phyloP scores from a whole-genome alignment of 2,888 invertebrate genomes.

The Cerceris rybyensis region DNA sequence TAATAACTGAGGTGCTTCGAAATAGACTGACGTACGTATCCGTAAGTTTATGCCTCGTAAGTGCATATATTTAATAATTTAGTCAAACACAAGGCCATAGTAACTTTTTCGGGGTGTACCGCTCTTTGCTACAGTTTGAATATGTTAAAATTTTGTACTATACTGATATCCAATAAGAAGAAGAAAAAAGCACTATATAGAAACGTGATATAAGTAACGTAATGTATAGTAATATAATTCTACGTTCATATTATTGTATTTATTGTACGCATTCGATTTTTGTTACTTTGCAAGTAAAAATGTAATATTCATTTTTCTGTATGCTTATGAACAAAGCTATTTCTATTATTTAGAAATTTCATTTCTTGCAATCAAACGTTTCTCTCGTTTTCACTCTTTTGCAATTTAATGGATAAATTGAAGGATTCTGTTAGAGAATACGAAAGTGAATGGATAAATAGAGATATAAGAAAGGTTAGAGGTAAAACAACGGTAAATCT shows the following conservation, averaged over 20 bases:
- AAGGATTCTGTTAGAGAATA: neutral
- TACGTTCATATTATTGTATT: neutral
- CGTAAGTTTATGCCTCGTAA: conserved; percentile 6
- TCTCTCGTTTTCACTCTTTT: too few relatives aligned
- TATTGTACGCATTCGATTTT: neutral
- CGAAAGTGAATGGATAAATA: neutral
- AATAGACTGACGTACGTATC: conserved; percentile 38
- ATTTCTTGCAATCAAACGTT: too few relatives aligned
- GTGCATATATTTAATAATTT: neutral
- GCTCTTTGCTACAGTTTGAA: conserved; percentile 47
- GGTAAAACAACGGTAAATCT: neutral
- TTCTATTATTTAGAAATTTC: too few relatives aligned
- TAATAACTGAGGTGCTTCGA: conserved; percentile 27
- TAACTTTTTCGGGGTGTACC: neutral
- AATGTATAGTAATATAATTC: conserved; percentile 12
- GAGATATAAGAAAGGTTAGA: neutral
- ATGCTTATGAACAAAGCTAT: neutral
- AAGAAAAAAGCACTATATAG: conserved; percentile 24
- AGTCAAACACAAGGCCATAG: conserved; percentile 2
- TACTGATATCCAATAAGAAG: conserved; percentile 7
- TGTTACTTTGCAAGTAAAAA: neutral
- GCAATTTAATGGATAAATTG: neutral
- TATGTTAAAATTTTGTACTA: conserved; percentile 46
- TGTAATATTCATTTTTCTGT: neutral
- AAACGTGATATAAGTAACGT: conserved; percentile 36